Conservation (phyloP, 2,888 invertebrate species). For the Acrobasis consociella region DNA sequence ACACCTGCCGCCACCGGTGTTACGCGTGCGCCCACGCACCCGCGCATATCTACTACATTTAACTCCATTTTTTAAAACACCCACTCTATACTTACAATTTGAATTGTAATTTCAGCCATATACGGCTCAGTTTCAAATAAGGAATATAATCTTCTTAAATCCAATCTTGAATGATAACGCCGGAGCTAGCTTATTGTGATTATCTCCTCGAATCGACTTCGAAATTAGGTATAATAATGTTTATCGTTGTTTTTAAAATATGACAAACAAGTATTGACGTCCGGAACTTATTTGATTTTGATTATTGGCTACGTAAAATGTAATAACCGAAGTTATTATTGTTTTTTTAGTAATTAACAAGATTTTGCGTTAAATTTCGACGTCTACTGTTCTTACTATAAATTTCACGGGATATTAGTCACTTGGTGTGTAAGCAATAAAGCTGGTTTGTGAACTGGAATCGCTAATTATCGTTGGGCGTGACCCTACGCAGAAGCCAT, state of each 20-base stretch:
- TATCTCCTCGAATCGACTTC: conserved; percentile 71
- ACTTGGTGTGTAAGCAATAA: conserved; percentile 28
- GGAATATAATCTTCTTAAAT: conserved; percentile 38
- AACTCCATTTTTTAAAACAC: conserved; percentile 54
- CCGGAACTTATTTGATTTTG: conserved; percentile 59
- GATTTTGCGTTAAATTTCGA: background rate
- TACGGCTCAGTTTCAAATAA: conserved; percentile 52
- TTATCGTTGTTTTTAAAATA: conserved; percentile 74
- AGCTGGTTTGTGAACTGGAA: conserved; percentile 51
- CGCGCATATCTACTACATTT: conserved; percentile 46
- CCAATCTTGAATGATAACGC: conserved; percentile 55
- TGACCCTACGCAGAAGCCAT: conserved; percentile 59
- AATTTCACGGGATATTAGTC: conserved; percentile 37
- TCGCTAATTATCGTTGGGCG: conserved; percentile 66
- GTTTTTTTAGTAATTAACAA: background rate
- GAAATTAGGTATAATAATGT: conserved; percentile 77
- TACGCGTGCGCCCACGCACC: conserved; percentile 76
- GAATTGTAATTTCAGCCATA: conserved; percentile 40
- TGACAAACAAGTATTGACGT: conserved; percentile 66
- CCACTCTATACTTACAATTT: conserved; percentile 37
- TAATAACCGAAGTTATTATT: background rate
- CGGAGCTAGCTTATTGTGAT: conserved; percentile 62
- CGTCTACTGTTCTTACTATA: conserved; percentile 19
- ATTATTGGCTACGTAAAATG: conserved; percentile 1
- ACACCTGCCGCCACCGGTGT: conserved; percentile 80